Evolutionary conservation across 2,797 vertebrate species (phyloP).

Genomic region (Enteromius viviparus): DNA sequence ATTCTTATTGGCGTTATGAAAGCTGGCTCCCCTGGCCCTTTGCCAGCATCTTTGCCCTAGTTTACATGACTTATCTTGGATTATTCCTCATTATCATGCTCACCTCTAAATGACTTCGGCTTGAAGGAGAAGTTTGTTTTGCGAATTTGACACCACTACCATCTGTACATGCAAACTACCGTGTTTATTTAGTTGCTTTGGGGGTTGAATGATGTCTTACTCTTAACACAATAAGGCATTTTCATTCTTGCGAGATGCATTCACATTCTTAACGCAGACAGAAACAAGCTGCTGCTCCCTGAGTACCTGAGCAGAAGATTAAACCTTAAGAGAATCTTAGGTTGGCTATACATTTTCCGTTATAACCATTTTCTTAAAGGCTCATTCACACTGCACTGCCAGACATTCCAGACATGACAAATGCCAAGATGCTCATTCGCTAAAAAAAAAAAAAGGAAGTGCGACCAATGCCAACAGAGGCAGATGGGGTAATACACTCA

Average conservation of each 20-base stretch:
- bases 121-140: slow-evolving; percentile 9
- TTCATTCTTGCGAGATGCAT: not conserved
- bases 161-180: not conserved
- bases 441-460: not conserved
- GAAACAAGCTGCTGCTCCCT: slow-evolving; percentile 15
- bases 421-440: not conserved
- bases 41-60: slow-evolving; percentile 19
- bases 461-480: not conserved
- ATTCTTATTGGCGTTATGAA: slow-evolving; percentile 9
- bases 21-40: not conserved
- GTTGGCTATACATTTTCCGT: not conserved
- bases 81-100: slow-evolving; percentile 23
- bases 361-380: not conserved
- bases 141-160: not conserved
- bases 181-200: not conserved
- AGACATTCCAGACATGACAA: not conserved
- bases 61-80: slow-evolving; percentile 27
- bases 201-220: not conserved
- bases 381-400: not conserved
- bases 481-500: not conserved
- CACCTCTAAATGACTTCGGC: slow-evolving; percentile 24
- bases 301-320: not conserved
- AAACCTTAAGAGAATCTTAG: not conserved
- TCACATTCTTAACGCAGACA: slow-evolving; percentile 18
- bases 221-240: slow-evolving; percentile 12